Percentiles rank a stretch among this genome's conserved stretches.
Conservation (phyloP, 2,113 vertebrate species). For the Rhinichthys klamathensis region DNA sequence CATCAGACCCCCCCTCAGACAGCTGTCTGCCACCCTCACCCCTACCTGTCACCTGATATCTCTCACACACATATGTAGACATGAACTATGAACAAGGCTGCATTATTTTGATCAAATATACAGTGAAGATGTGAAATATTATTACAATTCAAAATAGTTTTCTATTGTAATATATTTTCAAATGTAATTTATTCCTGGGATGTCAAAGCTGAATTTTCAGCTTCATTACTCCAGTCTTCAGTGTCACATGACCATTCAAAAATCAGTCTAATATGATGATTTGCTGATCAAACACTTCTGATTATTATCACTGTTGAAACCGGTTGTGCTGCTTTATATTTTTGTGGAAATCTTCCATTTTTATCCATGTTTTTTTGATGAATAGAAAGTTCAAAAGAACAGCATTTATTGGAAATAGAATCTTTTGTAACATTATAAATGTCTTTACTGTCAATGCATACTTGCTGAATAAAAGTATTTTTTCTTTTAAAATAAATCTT, state of each 20-base stretch:
- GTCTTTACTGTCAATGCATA: neutral
- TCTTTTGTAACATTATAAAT: neutral
- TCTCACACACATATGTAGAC: neutral
- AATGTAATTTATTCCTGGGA: neutral
- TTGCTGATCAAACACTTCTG: neutral
- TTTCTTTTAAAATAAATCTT: no score
- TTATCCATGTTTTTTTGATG: neutral
- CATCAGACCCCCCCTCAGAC: constrained; percentile 49
- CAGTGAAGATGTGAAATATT: neutral
- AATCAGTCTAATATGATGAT: neutral
- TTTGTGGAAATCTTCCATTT: neutral
- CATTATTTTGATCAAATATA: neutral
- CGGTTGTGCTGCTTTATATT: neutral
- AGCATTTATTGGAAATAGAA: neutral
- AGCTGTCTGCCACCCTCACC: constrained; percentile 50
- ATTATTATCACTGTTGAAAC: neutral
- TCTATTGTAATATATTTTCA: neutral
- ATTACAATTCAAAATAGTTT: neutral
- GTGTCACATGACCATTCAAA: neutral
- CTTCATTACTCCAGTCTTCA: neutral
- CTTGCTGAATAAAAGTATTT: neutral
- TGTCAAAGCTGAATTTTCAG: neutral
- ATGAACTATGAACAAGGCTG: neutral
- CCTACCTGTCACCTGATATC: constrained; percentile 49
- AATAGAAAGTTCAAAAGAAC: neutral